These are phyloP conservation scores for Archilochus colubris DNA, from an alignment of 2,113 vertebrate species.

Conservation along the genomic window DNA sequence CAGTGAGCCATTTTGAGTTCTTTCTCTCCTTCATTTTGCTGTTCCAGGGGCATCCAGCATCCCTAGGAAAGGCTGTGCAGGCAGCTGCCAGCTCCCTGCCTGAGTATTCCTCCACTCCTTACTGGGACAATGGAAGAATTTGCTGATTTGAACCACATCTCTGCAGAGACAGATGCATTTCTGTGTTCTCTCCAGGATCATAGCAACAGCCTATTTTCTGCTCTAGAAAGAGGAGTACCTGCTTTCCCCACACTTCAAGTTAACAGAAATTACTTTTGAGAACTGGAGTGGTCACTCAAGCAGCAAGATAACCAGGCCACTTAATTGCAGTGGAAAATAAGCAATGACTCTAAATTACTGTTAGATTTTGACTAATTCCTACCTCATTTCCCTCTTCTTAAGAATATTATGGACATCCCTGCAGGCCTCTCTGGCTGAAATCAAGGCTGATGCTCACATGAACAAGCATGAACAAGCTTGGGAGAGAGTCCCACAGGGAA, in stretches of 20 bases:
- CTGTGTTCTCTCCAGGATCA: neutral
- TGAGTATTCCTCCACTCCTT: fast-evolving
- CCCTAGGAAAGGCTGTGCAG: neutral
- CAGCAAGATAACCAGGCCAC: neutral
- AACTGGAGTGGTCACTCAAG: neutral
- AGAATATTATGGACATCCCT: neutral
- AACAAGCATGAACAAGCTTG: neutral
- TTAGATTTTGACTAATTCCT: neutral
- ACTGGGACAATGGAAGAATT: neutral
- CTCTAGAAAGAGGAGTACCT: neutral
- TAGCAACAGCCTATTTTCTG: neutral
- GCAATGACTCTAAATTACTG: neutral
- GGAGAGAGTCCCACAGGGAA: neutral
- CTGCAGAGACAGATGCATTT: neutral
- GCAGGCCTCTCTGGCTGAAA: neutral
- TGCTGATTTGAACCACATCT: neutral
- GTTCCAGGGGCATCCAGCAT: neutral
- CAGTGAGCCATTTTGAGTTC: fast-evolving
- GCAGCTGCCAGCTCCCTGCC: neutral
- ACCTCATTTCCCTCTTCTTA: neutral
- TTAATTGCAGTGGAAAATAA: neutral
- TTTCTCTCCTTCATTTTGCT: no score
- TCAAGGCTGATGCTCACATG: neutral
- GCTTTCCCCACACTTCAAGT: neutral
- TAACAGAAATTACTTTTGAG: neutral